Conservation (phyloP, 2,888 invertebrate species). For the Euproctis similis region DNA sequence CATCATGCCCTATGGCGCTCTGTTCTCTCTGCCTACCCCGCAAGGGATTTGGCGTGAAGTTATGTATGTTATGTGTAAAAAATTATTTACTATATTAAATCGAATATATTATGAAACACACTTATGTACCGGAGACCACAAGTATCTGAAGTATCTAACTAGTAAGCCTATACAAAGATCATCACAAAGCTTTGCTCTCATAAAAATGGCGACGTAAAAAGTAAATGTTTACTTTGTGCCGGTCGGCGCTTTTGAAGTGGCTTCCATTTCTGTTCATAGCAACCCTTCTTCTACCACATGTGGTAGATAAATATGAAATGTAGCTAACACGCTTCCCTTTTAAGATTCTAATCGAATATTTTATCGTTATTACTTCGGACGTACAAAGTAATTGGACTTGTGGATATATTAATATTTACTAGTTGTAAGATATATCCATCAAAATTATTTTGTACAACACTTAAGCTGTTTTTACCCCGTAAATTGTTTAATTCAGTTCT, state of each 20-base stretch:
- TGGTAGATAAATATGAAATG: slow-evolving; percentile 49
- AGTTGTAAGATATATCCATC: neutral
- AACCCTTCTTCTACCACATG: slow-evolving; percentile 59
- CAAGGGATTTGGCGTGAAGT: no score
- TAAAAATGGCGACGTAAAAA: slow-evolving; percentile 52
- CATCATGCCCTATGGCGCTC: no score
- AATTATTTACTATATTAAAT: no score
- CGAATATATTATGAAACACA: no score
- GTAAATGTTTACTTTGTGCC: slow-evolving; percentile 64
- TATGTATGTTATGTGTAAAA: no score
- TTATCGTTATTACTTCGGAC: slow-evolving; percentile 7
- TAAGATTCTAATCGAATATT: slow-evolving; percentile 25
- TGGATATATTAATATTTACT: neutral
- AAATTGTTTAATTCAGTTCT: no score
- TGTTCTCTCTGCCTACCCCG: no score
- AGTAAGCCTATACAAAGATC: slow-evolving; percentile 21
- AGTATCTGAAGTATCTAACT: no score
- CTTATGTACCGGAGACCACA: no score
- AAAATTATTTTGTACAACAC: no score
- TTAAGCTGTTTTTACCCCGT: no score
- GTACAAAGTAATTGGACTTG: slow-evolving; percentile 2
- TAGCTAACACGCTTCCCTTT: slow-evolving; percentile 26
- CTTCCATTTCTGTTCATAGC: slow-evolving; percentile 56
- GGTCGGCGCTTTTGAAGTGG: slow-evolving; percentile 62
- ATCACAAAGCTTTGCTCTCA: slow-evolving; percentile 52